phyloP scores from a whole-genome alignment of 2,888 invertebrate species.

The Monochamus alternatus region DNA sequence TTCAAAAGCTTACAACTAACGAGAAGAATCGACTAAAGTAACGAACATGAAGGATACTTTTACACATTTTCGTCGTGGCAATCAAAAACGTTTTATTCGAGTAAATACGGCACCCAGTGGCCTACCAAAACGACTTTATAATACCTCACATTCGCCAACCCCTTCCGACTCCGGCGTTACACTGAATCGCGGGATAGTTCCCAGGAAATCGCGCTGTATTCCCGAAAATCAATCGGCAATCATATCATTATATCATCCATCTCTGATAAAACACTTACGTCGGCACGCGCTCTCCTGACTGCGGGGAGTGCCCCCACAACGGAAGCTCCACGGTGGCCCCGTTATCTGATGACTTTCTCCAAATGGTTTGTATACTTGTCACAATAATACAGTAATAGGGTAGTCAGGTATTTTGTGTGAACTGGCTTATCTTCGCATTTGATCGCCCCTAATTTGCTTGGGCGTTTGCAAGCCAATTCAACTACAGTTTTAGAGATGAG shows the following conservation, averaged over 20 bases:
- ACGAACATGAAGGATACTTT: too few relatives aligned
- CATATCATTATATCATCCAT: conserved; percentile 56
- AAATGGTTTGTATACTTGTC: conserved; percentile 38
- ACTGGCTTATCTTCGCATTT: conserved; percentile 40
- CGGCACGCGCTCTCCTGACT: conserved; percentile 55
- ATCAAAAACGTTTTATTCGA: too few relatives aligned
- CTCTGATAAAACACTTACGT: conserved; percentile 63
- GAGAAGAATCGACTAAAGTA: too few relatives aligned
- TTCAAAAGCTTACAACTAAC: too few relatives aligned
- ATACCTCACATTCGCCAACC: neutral
- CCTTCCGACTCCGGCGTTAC: neutral
- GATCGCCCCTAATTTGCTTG: conserved; percentile 36
- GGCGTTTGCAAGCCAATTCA: neutral
- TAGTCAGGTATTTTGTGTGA: conserved; percentile 44
- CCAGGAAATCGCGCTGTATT: conserved; percentile 49
- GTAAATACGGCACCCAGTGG: neutral
- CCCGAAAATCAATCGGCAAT: conserved; percentile 51
- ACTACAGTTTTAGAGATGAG: too few relatives aligned
- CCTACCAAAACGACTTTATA: neutral
- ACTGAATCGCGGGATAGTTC: conserved; percentile 46
- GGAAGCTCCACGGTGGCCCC: conserved; percentile 51
- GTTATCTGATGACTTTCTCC: conserved; percentile 53
- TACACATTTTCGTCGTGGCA: too few relatives aligned
- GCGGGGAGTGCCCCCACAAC: conserved; percentile 44
- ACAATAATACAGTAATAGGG: conserved; percentile 28